These are phyloP conservation scores for Malurus elegans DNA, from an alignment of 2,113 vertebrate genomes.

Conservation along the genomic window DNA sequence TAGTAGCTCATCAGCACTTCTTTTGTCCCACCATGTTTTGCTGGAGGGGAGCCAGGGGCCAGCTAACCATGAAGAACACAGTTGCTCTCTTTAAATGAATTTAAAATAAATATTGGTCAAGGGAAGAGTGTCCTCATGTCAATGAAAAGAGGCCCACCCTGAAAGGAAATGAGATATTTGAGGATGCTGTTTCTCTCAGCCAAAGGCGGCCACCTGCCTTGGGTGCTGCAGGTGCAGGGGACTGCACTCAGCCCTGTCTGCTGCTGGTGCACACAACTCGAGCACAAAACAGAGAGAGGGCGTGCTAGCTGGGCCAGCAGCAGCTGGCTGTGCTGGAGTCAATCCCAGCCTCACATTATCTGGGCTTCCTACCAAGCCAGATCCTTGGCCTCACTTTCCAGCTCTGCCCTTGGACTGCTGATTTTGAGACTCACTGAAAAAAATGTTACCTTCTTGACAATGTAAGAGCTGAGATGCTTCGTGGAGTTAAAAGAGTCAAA, in stretches of 20 bases:
- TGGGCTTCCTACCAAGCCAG: neutral
- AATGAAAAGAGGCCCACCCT: neutral
- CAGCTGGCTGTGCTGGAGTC: neutral
- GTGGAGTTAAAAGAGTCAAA: neutral
- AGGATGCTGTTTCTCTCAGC: neutral
- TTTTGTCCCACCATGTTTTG: rapidly evolving
- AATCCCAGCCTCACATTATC: rapidly evolving
- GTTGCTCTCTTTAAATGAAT: neutral
- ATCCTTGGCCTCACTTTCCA: neutral
- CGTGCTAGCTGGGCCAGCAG: neutral
- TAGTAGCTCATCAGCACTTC: neutral
- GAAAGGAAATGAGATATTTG: neutral
- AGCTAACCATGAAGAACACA: neutral
- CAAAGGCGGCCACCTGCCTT: neutral
- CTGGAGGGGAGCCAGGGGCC: neutral
- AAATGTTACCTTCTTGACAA: neutral
- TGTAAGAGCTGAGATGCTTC: rapidly evolving
- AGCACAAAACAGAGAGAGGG: neutral
- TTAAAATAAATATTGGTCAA: slow-evolving; percentile 3
- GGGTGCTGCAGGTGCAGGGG: neutral
- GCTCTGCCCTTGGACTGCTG: neutral
- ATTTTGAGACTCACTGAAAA: neutral
- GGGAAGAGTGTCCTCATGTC: neutral
- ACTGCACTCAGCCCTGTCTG: neutral
- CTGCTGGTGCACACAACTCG: neutral